Conservation (phyloP, 2,888 invertebrate genomes). For the Buathra laborator region DNA sequence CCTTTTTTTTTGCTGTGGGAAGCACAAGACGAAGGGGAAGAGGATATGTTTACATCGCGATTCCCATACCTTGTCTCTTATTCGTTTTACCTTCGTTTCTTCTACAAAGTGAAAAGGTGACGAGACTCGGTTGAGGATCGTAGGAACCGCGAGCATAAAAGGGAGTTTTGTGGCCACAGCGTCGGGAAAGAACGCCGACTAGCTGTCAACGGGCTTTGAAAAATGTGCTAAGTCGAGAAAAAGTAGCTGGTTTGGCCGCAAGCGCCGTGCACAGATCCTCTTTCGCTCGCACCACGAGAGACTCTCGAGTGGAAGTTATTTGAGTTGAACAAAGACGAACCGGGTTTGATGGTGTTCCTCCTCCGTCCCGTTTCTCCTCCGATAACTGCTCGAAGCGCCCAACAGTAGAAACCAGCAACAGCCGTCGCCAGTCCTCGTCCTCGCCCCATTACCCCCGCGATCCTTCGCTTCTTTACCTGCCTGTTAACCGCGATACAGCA, state of each 20-base stretch:
- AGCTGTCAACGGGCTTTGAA: conserved; percentile 82
- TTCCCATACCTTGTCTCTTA: conserved; percentile 1
- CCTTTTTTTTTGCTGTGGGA: no score
- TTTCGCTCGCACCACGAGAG: conserved; percentile 46
- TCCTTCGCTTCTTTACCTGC: conserved; percentile 79
- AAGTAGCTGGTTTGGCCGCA: conserved; percentile 78
- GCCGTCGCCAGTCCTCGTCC: conserved; percentile 56
- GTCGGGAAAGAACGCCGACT: conserved; percentile 70
- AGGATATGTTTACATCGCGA: neutral
- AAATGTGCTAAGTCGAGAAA: conserved; percentile 83
- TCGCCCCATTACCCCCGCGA: conserved; percentile 77
- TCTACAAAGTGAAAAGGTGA: conserved; percentile 15
- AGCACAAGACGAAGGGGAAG: neutral
- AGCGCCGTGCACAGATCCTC: conserved; percentile 77
- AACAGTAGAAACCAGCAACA: conserved; percentile 61
- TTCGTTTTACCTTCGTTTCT: conserved; percentile 10
- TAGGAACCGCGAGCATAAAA: conserved; percentile 7
- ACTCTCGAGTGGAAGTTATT: conserved; percentile 24
- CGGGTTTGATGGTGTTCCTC: conserved; percentile 10
- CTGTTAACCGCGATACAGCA: conserved; percentile 80
- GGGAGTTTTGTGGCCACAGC: conserved; percentile 34
- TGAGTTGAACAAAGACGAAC: conserved; percentile 15
- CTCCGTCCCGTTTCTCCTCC: conserved; percentile 19
- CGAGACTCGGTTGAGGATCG: conserved; percentile 26
- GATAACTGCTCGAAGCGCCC: conserved; percentile 26